phyloP scores from a whole-genome alignment of 1,140 invertebrate genomes.

The Scaptomyza pallida region DNA sequence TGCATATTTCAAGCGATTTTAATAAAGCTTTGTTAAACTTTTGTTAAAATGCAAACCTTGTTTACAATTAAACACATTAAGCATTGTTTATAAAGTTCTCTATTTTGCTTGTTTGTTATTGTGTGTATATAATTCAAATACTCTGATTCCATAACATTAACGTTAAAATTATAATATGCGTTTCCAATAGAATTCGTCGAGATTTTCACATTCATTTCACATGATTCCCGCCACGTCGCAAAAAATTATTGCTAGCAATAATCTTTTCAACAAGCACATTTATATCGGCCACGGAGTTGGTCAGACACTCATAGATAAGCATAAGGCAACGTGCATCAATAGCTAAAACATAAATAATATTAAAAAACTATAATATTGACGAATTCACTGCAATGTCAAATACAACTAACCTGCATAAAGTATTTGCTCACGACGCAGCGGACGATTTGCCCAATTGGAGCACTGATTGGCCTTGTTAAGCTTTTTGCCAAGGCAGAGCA shows the following conservation, averaged over 20 bases:
- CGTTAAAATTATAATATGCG: constrained; percentile 35
- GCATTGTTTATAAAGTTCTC: constrained; percentile 42
- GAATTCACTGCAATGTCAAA: neutral
- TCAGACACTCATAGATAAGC: constrained; percentile 88
- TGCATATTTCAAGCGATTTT: constrained; percentile 29
- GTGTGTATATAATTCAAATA: constrained; percentile 72
- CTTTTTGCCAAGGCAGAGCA: constrained; percentile 88
- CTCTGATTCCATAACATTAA: constrained; percentile 61
- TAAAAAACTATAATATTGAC: neutral
- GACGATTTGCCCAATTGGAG: constrained; percentile 93
- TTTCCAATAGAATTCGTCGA: constrained; percentile 32
- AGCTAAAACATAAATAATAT: constrained; percentile 84
- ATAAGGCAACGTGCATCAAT: constrained; percentile 91
- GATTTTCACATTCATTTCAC: constrained; percentile 45
- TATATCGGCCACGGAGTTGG: constrained; percentile 85
- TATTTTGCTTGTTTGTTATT: constrained; percentile 38
- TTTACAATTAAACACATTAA: neutral
- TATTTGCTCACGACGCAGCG: constrained; percentile 89
- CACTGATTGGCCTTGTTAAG: constrained; percentile 93
- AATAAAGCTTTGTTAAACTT: constrained; percentile 26
- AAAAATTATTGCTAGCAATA: constrained; percentile 79
- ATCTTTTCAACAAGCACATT: constrained; percentile 85
- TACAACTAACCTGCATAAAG: constrained; percentile 88
- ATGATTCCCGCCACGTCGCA: constrained; percentile 67
- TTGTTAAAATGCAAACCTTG: neutral